Percentiles rank a stretch among this genome's conserved stretches.
Evolutionary conservation across 1,140 invertebrate species (phyloP).

Genomic region (Lordiphosa collinella): DNA sequence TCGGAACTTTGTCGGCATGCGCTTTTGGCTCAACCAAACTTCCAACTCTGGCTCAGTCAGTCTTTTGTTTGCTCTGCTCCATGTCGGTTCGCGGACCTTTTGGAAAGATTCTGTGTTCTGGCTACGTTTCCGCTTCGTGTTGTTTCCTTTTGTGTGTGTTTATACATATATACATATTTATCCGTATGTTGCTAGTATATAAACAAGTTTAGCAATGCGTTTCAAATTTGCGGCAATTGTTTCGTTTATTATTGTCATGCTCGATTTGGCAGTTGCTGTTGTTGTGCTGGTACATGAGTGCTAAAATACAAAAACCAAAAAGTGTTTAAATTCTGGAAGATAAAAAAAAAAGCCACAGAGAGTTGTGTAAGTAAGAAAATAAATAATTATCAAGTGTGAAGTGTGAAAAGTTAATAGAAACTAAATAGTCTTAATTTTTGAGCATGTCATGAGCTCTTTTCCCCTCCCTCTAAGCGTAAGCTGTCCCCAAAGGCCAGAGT

Average conservation of each 20-base stretch:
- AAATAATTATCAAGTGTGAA: slow-evolving; percentile 24
- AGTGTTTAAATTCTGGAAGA: slow-evolving; percentile 7
- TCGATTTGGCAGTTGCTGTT: slow-evolving; percentile 43
- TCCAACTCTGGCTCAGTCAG: slow-evolving; percentile 51
- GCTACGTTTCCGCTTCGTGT: slow-evolving; percentile 23
- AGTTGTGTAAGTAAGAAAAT: slow-evolving; percentile 15
- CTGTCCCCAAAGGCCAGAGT: neutral
- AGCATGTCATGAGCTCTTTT: slow-evolving; percentile 34
- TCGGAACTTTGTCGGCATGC: slow-evolving; percentile 7
- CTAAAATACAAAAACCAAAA: slow-evolving; percentile 15
- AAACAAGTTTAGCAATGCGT: slow-evolving; percentile 66
- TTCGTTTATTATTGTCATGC: slow-evolving; percentile 64
- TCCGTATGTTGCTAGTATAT: slow-evolving; percentile 5
- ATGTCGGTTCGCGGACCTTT: slow-evolving; percentile 41
- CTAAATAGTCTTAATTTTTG: slow-evolving; percentile 32
- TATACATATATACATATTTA: neutral
- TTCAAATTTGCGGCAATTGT: slow-evolving; percentile 55
- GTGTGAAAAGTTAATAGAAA: slow-evolving; percentile 41
- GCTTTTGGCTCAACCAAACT: slow-evolving; percentile 51
- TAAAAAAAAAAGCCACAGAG: neutral
- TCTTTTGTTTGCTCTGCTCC: slow-evolving; percentile 60
- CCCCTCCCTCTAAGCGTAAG: neutral
- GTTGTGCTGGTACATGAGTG: slow-evolving; percentile 19
- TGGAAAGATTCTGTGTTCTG: slow-evolving; percentile 7
- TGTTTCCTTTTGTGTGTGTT: slow-evolving; percentile 21